Percentiles rank a stretch among this genome's conserved stretches.
Evolutionary conservation across 2,113 vertebrate species (phyloP).

Genomic region (Gopherus flavomarginatus): DNA sequence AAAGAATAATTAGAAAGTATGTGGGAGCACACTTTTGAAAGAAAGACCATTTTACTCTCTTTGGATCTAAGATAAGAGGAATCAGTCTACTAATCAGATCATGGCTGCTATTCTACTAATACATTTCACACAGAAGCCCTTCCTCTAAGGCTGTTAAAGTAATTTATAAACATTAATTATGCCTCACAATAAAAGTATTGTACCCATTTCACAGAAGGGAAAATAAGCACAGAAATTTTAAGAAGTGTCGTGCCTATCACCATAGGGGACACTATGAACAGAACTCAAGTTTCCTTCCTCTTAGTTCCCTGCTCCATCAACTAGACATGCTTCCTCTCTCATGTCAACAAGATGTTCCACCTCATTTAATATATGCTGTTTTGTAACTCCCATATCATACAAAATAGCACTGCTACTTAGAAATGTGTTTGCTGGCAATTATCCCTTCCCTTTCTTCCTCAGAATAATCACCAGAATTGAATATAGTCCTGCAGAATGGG

Average conservation of each 20-base stretch:
- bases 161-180: not conserved
- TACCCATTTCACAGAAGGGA: not conserved
- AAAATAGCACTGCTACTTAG: not conserved
- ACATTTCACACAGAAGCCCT: not conserved
- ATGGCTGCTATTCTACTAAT: not conserved
- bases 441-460: fast-evolving
- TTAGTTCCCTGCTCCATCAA: fast-evolving
- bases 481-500: not conserved
- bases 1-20: not conserved
- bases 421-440: not conserved
- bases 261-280: not conserved
- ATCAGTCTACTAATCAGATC: not conserved
- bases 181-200: not conserved
- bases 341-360: not conserved
- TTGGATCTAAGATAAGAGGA: not conserved
- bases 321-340: not conserved
- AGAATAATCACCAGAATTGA: not conserved
- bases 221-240: not conserved
- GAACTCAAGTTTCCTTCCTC: not conserved
- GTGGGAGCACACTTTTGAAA: not conserved
- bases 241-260: fast-evolving
- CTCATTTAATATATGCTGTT: not conserved
- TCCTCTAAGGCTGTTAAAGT: not conserved
- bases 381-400: not conserved
- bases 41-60: not conserved